phyloP scores from a whole-genome alignment of 2,888 invertebrate species.

The Coleophora deauratella region DNA sequence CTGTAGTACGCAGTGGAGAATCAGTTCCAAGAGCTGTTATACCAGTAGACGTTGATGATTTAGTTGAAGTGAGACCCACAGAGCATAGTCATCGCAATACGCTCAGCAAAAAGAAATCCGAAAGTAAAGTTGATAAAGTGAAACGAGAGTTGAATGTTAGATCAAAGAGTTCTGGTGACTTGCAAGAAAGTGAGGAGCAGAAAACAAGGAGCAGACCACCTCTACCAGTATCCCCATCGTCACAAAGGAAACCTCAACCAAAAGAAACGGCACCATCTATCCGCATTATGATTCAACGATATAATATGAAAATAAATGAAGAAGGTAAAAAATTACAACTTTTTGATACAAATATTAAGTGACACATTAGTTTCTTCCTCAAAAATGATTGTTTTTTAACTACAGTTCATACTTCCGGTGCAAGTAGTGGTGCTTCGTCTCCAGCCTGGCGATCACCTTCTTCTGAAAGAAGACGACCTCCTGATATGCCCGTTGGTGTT shows the following conservation, averaged over 20 bases:
- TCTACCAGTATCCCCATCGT: slow-evolving; percentile 75
- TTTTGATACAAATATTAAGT: too few species aligned
- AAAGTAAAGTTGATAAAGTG: slow-evolving; percentile 24
- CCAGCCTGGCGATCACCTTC: slow-evolving; percentile 79
- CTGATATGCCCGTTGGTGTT: slow-evolving; percentile 65
- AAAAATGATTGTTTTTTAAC: background rate
- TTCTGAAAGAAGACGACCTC: slow-evolving; percentile 73
- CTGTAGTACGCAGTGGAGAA: slow-evolving; percentile 76
- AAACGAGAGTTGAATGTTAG: slow-evolving; percentile 31
- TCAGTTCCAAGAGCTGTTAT: slow-evolving; percentile 68
- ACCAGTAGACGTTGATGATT: slow-evolving; percentile 54
- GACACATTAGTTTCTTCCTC: too few species aligned
- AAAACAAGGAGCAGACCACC: slow-evolving; percentile 64
- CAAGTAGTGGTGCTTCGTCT: slow-evolving; percentile 78
- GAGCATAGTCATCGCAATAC: slow-evolving; percentile 23
- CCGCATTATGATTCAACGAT: slow-evolving; percentile 80
- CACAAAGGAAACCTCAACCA: slow-evolving; percentile 63
- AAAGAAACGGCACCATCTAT: slow-evolving; percentile 82
- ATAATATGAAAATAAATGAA: slow-evolving; percentile 77
- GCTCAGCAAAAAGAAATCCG: slow-evolving; percentile 25
- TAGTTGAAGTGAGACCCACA: slow-evolving; percentile 46
- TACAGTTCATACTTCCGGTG: slow-evolving; percentile 55
- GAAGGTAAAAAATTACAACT: slow-evolving; percentile 47
- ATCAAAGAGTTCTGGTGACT: slow-evolving; percentile 48
- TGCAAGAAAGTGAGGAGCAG: slow-evolving; percentile 49